phyloP scores from a whole-genome alignment of 2,113 vertebrate genomes.

The Fregetta grallaria region DNA sequence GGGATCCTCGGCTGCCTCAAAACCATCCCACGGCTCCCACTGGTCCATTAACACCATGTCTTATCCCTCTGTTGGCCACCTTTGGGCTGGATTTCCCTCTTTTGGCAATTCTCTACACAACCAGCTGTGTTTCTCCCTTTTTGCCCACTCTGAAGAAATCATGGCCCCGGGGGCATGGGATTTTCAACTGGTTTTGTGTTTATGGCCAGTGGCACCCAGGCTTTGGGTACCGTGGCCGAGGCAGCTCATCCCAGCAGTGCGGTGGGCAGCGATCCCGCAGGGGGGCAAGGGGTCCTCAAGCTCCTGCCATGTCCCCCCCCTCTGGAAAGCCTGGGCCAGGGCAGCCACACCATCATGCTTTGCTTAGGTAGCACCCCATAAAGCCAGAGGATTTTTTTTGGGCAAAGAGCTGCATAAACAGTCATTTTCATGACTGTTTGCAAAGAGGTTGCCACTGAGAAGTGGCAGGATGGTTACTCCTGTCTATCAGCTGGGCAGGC shows the following conservation, averaged over 20 bases:
- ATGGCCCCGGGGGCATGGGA: rapidly evolving
- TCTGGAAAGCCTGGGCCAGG: neutral
- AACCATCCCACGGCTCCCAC: rapidly evolving
- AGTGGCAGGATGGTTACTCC: neutral
- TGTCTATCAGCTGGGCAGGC: neutral
- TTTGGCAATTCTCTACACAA: neutral
- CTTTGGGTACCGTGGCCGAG: rapidly evolving
- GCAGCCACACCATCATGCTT: rapidly evolving
- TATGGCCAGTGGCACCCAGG: neutral
- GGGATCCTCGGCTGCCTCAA: neutral
- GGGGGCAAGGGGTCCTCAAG: neutral
- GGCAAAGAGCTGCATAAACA: neutral
- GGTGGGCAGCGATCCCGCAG: rapidly evolving
- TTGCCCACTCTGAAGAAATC: neutral
- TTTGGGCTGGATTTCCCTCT: neutral
- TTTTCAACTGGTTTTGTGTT: neutral
- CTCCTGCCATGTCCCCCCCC: neutral
- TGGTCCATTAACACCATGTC: rapidly evolving
- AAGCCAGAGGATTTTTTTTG: neutral
- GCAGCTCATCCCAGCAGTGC: rapidly evolving
- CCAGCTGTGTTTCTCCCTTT: neutral
- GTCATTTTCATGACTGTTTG: neutral
- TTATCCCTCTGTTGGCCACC: neutral
- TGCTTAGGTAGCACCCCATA: neutral
- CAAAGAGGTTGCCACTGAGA: neutral